Base-by-base conservation (phyloP, 1,140 invertebrate species). In the Thereuonema tuberculata region DNA sequence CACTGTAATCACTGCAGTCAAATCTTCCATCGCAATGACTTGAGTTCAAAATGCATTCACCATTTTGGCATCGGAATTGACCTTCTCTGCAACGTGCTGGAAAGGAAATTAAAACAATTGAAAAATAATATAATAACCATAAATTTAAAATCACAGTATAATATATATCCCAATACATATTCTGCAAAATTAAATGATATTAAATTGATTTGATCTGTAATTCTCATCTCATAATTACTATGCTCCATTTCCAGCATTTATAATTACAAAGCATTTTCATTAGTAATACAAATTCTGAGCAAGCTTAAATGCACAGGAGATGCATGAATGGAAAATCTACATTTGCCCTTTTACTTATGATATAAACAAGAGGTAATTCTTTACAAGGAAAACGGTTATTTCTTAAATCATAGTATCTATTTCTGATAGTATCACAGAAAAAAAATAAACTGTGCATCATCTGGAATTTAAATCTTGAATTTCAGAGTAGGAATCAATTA, bases 1-100 rank as follows among this genome's bases (percentile, higher is more conserved):
- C 91, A 65, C 87, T 89, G 79, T 86, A 85, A 78, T 93, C 89
- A 73, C 80, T 80, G 78, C 91, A 94, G 78, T 93, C 87, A 78
- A 84, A 84, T 74, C 80, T 82, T 77, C 86, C 85, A 80, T 93
- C 86, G 77, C 89, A 92, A 70, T 84, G 82, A 68, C 83, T 80
- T 63, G 76, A 73, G 66, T 71, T 69, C 61, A 78, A 78, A 68
- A 87, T 82, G 75, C 83, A 86, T 67, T 75, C 78, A 71, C 76
- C 84, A 71, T 79, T 79, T 65, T 73, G 70, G 75, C 81, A 84
- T 68, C 80, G 78, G 67, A 17, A 37, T 5, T 5, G 31, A 37
- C 5, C 5, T 17, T 9, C 5, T 37, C 31, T 37, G 31, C 5
- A 37, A 37, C 17, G 31, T 9, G 31, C 5, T 9, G 17, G 17